These are phyloP conservation scores for Ptilodon capucinus DNA, from an alignment of 2,888 invertebrate species.

Conservation along the genomic window DNA sequence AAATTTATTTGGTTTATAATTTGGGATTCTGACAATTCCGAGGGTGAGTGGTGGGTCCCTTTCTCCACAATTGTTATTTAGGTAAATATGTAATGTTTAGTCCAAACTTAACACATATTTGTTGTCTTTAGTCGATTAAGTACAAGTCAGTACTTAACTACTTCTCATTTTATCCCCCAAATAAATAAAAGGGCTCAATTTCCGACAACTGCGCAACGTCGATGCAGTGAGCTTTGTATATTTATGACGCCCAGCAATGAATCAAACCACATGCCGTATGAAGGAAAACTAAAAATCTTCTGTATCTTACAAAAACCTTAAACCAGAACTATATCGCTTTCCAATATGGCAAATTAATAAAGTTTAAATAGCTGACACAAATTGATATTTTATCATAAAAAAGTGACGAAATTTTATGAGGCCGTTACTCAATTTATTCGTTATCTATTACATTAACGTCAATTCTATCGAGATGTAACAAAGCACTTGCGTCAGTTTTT, in stretches of 20 bases:
- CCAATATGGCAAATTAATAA: conserved; percentile 17
- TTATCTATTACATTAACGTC: conserved; percentile 69
- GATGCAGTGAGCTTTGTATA: not conserved
- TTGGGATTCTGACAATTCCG: too few species aligned
- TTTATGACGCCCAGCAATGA: not conserved
- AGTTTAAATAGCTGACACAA: conserved; percentile 62
- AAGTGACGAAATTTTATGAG: conserved; percentile 63
- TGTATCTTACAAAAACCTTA: not conserved
- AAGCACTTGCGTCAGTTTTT: conserved; percentile 17
- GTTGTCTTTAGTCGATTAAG: too few species aligned
- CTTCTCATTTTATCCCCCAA: not conserved
- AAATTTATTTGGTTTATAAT: not conserved
- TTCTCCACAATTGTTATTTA: too few species aligned
- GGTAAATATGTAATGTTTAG: not conserved
- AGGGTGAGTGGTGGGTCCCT: too few species aligned
- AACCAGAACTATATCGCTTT: not conserved
- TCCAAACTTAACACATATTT: not conserved
- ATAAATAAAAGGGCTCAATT: not conserved
- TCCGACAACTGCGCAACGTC: not conserved
- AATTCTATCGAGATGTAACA: conserved; percentile 44
- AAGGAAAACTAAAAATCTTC: not conserved
- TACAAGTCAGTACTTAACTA: not conserved
- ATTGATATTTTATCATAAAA: conserved; percentile 73
- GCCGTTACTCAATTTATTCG: conserved; percentile 56
- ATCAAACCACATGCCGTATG: too few species aligned